phyloP scores from a whole-genome alignment of 2,113 vertebrate genomes.

The Antidorcas marsupialis region DNA sequence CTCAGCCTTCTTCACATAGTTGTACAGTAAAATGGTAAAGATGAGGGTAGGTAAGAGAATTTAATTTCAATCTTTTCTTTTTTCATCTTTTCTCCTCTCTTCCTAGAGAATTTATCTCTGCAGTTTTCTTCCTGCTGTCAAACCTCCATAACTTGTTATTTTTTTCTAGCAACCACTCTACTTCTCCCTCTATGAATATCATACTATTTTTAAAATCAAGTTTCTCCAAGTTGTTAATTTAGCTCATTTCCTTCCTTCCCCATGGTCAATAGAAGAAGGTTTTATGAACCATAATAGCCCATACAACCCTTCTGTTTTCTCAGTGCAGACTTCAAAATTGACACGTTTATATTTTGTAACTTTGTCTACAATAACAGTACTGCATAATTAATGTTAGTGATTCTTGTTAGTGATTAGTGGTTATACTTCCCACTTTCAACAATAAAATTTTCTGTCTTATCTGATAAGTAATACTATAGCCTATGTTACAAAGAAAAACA shows the following conservation, averaged over 20 bases:
- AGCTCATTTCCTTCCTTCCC: not conserved
- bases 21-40: not conserved
- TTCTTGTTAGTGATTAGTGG: not conserved
- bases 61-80: not conserved
- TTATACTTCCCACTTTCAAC: not conserved
- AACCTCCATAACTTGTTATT: not conserved
- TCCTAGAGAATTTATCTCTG: not conserved
- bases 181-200: not conserved
- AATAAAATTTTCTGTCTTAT: not conserved
- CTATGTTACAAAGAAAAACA: not conserved
- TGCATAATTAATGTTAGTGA: not conserved
- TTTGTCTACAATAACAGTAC: not conserved
- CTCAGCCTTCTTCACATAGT: not conserved
- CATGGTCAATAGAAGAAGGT: not conserved
- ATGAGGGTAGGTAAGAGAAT: not conserved
- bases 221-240: conserved; percentile 3
- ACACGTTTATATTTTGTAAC: conserved; percentile 22
- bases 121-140: not conserved
- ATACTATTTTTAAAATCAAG: not conserved
- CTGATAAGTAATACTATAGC: not conserved
- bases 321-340: not conserved
- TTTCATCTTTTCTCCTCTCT: not conserved
- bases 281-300: not conserved
- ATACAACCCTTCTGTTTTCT: not conserved
- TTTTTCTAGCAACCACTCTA: not conserved